These are phyloP conservation scores for Dendroctonus valens DNA, from an alignment of 1,140 invertebrate genomes.

Conservation along the genomic window DNA sequence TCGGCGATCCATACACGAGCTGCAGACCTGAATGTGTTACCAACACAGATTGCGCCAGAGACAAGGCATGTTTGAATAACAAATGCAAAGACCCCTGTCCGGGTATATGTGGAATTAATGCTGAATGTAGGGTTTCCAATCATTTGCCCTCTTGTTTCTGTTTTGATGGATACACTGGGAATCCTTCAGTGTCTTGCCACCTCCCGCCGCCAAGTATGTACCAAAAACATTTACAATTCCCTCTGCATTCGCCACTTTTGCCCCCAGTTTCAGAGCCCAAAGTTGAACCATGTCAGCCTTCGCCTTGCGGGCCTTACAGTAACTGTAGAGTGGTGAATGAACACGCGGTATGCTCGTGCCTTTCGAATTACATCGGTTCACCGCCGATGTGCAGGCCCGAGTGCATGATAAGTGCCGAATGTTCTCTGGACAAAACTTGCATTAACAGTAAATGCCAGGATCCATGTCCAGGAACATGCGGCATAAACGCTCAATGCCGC, in stretches of 20 bases:
- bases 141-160: constrained; percentile 73
- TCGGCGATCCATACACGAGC: constrained; percentile 69
- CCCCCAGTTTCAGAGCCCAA: constrained; percentile 48
- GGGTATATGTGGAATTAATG: constrained; percentile 71
- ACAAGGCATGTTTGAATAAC: constrained; percentile 66
- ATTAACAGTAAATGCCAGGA: constrained; percentile 61
- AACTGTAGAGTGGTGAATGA: constrained; percentile 59
- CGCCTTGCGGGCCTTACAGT: constrained; percentile 71
- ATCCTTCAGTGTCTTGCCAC: constrained; percentile 67
- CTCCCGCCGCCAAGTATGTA: constrained; percentile 55
- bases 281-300: constrained; percentile 64
- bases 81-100: constrained; percentile 70
- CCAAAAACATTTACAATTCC: background rate
- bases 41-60: constrained; percentile 66
- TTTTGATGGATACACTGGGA: constrained; percentile 61
- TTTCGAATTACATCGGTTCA: constrained; percentile 59
- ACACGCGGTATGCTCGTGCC: constrained; percentile 65
- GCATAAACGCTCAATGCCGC: constrained; percentile 67
- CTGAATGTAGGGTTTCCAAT: constrained; percentile 75
- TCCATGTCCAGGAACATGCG: constrained; percentile 65
- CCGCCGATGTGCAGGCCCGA: constrained; percentile 64
- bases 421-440: constrained; percentile 60
- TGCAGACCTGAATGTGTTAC: constrained; percentile 71
- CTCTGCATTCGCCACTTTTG: background rate
- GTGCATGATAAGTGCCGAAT: constrained; percentile 63